Evolutionary conservation across 2,888 invertebrate species (phyloP).

Genomic region (Brachycybe producta): DNA sequence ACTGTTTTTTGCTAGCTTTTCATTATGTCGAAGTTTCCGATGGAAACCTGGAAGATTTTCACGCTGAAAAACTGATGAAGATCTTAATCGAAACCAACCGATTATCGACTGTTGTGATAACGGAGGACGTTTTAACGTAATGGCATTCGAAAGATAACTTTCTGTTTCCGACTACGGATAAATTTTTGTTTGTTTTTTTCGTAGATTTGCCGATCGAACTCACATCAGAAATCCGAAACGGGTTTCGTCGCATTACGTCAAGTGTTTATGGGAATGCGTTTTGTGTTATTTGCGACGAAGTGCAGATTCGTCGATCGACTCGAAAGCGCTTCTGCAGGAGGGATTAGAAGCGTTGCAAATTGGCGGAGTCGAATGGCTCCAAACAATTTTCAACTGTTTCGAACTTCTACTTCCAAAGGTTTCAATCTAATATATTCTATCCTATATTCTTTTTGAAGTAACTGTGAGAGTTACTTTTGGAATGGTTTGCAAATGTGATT

Average conservation of each 20-base stretch:
- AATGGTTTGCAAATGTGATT: too few species aligned
- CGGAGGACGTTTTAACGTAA: neutral
- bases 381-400: constrained; percentile 10
- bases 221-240: neutral
- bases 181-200: neutral
- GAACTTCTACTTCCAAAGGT: constrained; percentile 11
- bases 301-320: neutral
- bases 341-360: constrained; percentile 1
- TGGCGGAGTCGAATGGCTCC: neutral
- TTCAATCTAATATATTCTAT: neutral
- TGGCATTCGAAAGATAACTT: too few species aligned
- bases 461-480: too few species aligned
- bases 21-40: constrained; percentile 8
- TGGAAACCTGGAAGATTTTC: neutral
- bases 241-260: constrained; percentile 3
- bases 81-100: neutral
- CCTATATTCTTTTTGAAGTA: neutral
- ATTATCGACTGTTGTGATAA: neutral
- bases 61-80: neutral
- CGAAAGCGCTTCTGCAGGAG: constrained; percentile 2
- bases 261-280: constrained; percentile 7
- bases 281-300: constrained; percentile 2
- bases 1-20: too few species aligned
- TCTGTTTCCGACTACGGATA: neutral
- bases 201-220: constrained; percentile 8